Evolutionary conservation across 37 sponge, comb jelly and placozoan species (phyloP).

Genomic region (Cliona cf. orientalis): DNA sequence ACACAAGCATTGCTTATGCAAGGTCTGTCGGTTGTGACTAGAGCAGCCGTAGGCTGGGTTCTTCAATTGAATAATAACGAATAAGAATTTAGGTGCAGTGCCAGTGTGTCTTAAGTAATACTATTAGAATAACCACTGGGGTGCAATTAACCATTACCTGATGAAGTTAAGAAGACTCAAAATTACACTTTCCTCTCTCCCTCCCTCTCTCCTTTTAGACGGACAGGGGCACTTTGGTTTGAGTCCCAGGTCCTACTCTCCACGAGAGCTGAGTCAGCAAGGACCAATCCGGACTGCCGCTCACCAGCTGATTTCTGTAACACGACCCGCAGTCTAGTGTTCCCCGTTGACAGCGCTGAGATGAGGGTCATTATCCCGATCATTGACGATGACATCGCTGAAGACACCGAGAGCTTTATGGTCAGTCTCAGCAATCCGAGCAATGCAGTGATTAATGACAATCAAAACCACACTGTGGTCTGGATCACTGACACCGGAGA

Average conservation of each 20-base stretch:
- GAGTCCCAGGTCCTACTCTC: slow-evolving; percentile 14
- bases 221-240: slow-evolving; percentile 19
- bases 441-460: not conserved
- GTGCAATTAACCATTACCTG: too few relatives aligned
- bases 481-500: slow-evolving; percentile 45
- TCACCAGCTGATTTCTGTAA: slow-evolving; percentile 16
- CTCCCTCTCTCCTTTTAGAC: not conserved
- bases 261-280: not conserved
- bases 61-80: too few relatives aligned
- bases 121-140: too few relatives aligned
- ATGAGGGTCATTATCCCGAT: not conserved
- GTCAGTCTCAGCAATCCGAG: not conserved
- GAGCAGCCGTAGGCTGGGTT: too few relatives aligned
- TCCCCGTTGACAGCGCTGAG: not conserved
- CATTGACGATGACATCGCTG: slow-evolving; percentile 19
- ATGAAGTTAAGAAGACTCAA: too few relatives aligned
- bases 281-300: slow-evolving; percentile 1
- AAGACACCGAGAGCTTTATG: slow-evolving; percentile 21
- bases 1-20: too few relatives aligned
- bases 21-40: too few relatives aligned
- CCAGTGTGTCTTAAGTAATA: too few relatives aligned
- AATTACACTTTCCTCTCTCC: too few relatives aligned
- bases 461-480: not conserved
- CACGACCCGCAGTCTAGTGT: slow-evolving; percentile 2
- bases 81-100: too few relatives aligned